These are phyloP conservation scores for Drosophila aldrichi DNA, from an alignment of 2,888 invertebrate genomes.

Conservation along the genomic window DNA sequence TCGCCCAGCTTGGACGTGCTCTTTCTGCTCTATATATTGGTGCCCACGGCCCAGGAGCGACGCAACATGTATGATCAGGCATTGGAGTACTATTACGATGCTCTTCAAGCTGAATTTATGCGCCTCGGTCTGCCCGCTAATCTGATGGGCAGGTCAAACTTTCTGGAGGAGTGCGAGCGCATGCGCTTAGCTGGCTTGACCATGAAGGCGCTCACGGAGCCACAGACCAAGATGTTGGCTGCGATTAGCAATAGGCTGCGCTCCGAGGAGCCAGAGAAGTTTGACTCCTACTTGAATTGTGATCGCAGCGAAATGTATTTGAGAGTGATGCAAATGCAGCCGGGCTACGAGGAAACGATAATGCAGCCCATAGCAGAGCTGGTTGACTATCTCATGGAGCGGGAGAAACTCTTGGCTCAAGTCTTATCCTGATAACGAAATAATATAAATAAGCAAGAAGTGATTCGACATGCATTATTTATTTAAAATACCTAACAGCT, in stretches of 20 bases:
- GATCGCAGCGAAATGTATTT: conserved; percentile 84
- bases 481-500: conserved; percentile 26
- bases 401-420: conserved; percentile 10
- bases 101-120: conserved; percentile 63
- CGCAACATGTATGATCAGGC: conserved; percentile 80
- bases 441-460: background rate
- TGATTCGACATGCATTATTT: conserved; percentile 25
- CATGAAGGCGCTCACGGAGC: conserved; percentile 83
- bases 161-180: conserved; percentile 80
- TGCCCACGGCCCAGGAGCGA: conserved; percentile 83
- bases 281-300: conserved; percentile 83
- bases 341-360: conserved; percentile 78
- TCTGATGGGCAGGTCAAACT: conserved; percentile 79
- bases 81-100: conserved; percentile 85
- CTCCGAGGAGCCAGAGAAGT: conserved; percentile 79
- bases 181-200: conserved; percentile 82
- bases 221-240: conserved; percentile 83
- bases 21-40: conserved; percentile 85
- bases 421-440: background rate
- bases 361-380: conserved; percentile 79
- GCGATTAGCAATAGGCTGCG: conserved; percentile 81
- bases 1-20: conserved; percentile 87
- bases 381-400: conserved; percentile 70
- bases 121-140: conserved; percentile 26
- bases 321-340: conserved; percentile 81